These are phyloP conservation scores for Gallinago jamesoni DNA, from an alignment of 2,113 vertebrate genomes.

Conservation along the genomic window DNA sequence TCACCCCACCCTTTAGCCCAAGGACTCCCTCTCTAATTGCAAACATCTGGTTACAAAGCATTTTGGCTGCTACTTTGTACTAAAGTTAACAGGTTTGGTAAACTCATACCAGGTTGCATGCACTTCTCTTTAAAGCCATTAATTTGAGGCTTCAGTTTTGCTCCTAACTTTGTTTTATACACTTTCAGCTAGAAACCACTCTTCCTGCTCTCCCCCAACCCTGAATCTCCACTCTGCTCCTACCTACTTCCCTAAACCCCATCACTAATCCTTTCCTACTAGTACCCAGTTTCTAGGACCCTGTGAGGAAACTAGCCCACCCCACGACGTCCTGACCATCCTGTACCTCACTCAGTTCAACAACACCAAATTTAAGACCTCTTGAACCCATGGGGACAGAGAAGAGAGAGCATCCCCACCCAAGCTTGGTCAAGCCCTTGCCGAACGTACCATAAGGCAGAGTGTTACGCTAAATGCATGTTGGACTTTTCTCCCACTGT, in stretches of 20 bases:
- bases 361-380: neutral
- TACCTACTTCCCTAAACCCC: neutral
- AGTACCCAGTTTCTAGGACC: neutral
- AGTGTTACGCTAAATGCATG: fast-evolving
- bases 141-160: neutral
- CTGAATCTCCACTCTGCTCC: neutral
- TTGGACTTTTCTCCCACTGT: neutral
- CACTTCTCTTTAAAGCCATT: neutral
- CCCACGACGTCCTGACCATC: neutral
- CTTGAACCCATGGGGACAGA: neutral
- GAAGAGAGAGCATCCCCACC: neutral
- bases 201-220: neutral
- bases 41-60: neutral
- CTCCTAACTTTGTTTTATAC: neutral
- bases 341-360: neutral
- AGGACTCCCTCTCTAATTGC: neutral
- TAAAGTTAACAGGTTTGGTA: neutral
- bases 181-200: neutral
- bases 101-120: neutral
- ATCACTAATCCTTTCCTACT: neutral
- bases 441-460: fast-evolving
- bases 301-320: neutral
- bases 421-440: neutral
- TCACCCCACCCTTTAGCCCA: neutral
- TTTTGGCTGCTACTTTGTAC: neutral